phyloP scores from a whole-genome alignment of 2,797 vertebrate species.

The Lateolabrax maculatus region DNA sequence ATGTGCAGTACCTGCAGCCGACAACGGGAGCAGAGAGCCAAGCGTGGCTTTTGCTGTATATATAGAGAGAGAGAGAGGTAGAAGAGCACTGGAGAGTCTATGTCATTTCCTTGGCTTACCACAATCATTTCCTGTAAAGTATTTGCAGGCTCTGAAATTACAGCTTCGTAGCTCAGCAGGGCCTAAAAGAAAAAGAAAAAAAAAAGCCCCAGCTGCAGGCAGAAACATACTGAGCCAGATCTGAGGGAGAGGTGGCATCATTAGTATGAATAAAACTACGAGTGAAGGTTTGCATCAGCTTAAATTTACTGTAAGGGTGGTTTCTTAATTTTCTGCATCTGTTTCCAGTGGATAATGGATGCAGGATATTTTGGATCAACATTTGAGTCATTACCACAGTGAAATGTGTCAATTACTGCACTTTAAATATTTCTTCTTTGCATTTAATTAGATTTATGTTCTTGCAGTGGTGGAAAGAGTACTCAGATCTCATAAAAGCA shows the following conservation, averaged over 20 bases:
- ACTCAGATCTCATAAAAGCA: not conserved
- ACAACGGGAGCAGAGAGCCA: constrained; percentile 4
- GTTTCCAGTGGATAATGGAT: constrained; percentile 28
- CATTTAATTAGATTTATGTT: constrained; percentile 16
- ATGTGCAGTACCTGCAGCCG: constrained; percentile 9
- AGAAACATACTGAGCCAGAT: constrained; percentile 31
- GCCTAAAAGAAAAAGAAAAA: constrained; percentile 41
- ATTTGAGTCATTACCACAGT: constrained; percentile 46
- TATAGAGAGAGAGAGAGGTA: constrained; percentile 16
- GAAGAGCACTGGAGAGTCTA: constrained; percentile 55
- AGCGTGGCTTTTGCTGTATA: not conserved
- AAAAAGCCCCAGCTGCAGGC: constrained; percentile 67
- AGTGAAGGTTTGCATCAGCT: constrained; percentile 24
- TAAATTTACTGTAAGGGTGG: constrained; percentile 23
- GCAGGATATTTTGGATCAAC: constrained; percentile 12
- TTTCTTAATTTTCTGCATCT: constrained; percentile 41
- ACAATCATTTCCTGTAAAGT: constrained; percentile 86
- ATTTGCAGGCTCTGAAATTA: constrained; percentile 83
- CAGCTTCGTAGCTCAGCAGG: constrained; percentile 65
- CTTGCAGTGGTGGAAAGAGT: not conserved
- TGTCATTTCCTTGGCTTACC: constrained; percentile 84
- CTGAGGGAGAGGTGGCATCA: constrained; percentile 55
- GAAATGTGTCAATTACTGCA: constrained; percentile 9
- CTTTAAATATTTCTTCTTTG: constrained; percentile 36
- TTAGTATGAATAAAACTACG: constrained; percentile 36